Percentiles rank a stretch among this genome's conserved stretches.
These are phyloP conservation scores for Diplodus puntazzo DNA, from an alignment of 2,797 vertebrate genomes.

Conservation along the genomic window DNA sequence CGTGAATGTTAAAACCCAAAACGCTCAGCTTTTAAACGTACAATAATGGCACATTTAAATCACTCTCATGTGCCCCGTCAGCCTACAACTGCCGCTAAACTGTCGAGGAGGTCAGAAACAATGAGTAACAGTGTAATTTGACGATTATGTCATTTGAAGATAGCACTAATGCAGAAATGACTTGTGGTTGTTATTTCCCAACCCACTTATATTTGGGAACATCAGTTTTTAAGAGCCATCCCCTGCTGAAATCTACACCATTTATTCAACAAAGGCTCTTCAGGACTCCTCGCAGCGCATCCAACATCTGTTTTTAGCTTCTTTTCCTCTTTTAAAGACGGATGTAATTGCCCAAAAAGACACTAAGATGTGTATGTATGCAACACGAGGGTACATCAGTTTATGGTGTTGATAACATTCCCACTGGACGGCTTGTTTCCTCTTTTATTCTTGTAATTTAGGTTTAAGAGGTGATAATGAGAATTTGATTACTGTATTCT, in stretches of 20 bases:
- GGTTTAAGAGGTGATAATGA: not conserved
- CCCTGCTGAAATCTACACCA: conserved; percentile 1
- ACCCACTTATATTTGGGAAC: conserved; percentile 8
- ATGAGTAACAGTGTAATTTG: conserved; percentile 15
- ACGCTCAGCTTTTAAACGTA: conserved; percentile 3
- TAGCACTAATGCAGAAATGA: not conserved
- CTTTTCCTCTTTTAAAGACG: not conserved
- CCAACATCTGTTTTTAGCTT: not conserved
- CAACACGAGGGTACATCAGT: not conserved
- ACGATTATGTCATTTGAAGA: conserved; percentile 24
- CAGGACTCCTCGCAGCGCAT: not conserved
- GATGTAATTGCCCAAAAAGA: not conserved
- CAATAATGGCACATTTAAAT: conserved; percentile 15
- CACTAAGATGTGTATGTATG: too few species aligned
- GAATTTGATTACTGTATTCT: not conserved
- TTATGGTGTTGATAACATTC: not conserved
- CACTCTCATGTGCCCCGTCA: not conserved
- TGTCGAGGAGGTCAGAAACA: conserved; percentile 16
- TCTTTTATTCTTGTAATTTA: not conserved
- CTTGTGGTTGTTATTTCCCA: conserved; percentile 7
- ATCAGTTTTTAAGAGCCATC: not conserved
- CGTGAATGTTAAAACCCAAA: not conserved
- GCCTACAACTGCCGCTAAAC: conserved; percentile 3
- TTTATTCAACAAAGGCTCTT: not conserved
- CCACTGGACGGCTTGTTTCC: not conserved